Percentiles rank a stretch among this genome's conserved stretches.
Conservation (phyloP, 2,797 vertebrate genomes). For the Gymnoscopelus microlampas region DNA sequence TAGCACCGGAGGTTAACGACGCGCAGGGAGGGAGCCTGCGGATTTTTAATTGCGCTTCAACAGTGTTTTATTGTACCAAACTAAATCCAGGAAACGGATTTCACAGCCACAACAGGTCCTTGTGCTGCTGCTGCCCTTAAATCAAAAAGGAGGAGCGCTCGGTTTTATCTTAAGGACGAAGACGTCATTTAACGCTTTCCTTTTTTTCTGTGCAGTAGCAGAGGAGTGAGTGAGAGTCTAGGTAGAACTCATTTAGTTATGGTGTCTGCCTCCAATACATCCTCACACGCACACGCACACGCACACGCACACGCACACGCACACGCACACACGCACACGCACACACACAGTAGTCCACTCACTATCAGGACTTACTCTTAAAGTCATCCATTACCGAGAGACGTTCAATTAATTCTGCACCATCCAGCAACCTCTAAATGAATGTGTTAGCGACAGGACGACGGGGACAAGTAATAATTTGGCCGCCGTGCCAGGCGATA, state of each 20-base stretch:
- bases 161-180: conserved; percentile 67
- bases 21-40: conserved; percentile 60
- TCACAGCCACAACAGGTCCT: conserved; percentile 69
- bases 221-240: conserved; percentile 26
- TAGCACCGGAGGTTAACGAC: conserved; percentile 79
- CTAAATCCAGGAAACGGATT: conserved; percentile 75
- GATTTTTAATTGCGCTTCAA: conserved; percentile 75
- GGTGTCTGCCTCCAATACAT: conserved; percentile 54
- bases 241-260: conserved; percentile 16
- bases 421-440: conserved; percentile 1
- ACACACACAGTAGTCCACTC: conserved; percentile 25
- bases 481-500: too few species aligned
- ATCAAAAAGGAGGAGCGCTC: conserved; percentile 61
- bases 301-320: conserved; percentile 42
- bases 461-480: too few species aligned
- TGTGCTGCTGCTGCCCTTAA: conserved; percentile 53
- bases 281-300: conserved; percentile 22
- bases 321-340: conserved; percentile 35
- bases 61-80: conserved; percentile 82
- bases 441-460: not conserved
- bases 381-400: conserved; percentile 62
- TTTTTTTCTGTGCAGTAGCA: conserved; percentile 45
- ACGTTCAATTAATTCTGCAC: conserved; percentile 14
- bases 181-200: conserved; percentile 68
- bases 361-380: conserved; percentile 64